These are phyloP conservation scores for Prietella phreatophila DNA, from an alignment of 2,113 vertebrate species.

Conservation along the genomic window DNA sequence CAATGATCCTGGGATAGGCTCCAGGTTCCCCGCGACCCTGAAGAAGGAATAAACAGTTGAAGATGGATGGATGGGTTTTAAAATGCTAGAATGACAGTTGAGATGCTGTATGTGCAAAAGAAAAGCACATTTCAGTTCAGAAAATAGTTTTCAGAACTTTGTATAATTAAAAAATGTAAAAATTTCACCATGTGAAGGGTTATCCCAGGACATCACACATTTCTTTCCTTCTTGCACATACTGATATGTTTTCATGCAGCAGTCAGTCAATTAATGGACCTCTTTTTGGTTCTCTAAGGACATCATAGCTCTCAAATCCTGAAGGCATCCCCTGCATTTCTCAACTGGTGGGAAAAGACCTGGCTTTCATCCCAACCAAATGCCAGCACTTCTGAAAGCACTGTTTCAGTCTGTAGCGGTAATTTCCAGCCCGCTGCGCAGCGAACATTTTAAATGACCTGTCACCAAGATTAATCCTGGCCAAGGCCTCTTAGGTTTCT, in stretches of 20 bases:
- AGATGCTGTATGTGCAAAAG: not conserved
- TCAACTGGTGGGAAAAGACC: constrained; percentile 47
- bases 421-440: constrained; percentile 55
- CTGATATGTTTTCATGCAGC: not conserved
- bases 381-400: constrained; percentile 40
- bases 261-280: constrained; percentile 60
- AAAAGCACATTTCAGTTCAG: not conserved
- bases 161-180: not conserved
- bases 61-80: too few species aligned
- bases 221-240: not conserved
- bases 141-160: not conserved
- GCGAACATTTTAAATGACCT: constrained; percentile 53
- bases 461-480: constrained; percentile 54
- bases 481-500: constrained; percentile 49
- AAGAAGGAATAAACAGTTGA: too few species aligned
- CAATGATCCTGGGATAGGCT: too few species aligned
- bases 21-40: too few species aligned
- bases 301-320: constrained; percentile 56
- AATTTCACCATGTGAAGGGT: not conserved
- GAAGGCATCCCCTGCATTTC: constrained; percentile 55
- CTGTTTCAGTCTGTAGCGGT: constrained; percentile 53
- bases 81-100: not conserved
- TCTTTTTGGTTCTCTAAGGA: constrained; percentile 61
- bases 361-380: constrained; percentile 57
- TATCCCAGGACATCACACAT: not conserved